Evolutionary conservation across 2,113 vertebrate species (phyloP), one percentile per base, ranked within the genome.

Genomic region (Theristicus caerulescens): DNA sequence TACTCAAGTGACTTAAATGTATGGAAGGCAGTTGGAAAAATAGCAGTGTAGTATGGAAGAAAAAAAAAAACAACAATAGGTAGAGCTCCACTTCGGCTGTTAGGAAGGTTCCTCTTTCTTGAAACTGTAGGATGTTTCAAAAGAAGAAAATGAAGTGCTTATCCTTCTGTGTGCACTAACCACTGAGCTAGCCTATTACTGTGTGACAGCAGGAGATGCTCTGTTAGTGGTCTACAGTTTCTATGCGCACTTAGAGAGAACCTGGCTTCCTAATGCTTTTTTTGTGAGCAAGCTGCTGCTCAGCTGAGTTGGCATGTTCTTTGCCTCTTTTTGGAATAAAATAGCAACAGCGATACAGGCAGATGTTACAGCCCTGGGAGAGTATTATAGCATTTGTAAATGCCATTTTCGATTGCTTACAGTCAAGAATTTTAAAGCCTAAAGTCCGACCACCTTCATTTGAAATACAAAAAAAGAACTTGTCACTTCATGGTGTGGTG

Each of bases 1-100:
- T 71, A 13, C 16, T 89, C 3, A 55, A 38, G 19, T 65, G 22
- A 59, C 32, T n/a, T 38, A 71, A 78, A 84, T 46, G 2, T 67
- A 34, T 21, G 12, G 44, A 55, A 88, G 25, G 29, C 71, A 74
- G 38, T 32, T 46, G 61, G 49, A 51, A 93, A 90, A 66, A 59
- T 26, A 64, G 25, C 32, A 55, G 5, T 22, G n/a, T 62, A 12
- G 22, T 31, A 49, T 20, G 65, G 51, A 69, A 21, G 20, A 4
- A 18, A 34, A 74, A 77, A 29, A 32, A 2, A 0, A 8, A 38
- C 8, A 42, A 12, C 0, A 0, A 78, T 14, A 86, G 34, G 21
- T 38, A 81, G 54, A 81, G 42, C n/a, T 82, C 18, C 6, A 24
- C 25, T 88, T 71, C 12, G 1, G 7, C 40, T 79, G 34, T 74